Base-by-base conservation (phyloP, 2,113 vertebrate genomes). In the Albula glossodonta region DNA sequence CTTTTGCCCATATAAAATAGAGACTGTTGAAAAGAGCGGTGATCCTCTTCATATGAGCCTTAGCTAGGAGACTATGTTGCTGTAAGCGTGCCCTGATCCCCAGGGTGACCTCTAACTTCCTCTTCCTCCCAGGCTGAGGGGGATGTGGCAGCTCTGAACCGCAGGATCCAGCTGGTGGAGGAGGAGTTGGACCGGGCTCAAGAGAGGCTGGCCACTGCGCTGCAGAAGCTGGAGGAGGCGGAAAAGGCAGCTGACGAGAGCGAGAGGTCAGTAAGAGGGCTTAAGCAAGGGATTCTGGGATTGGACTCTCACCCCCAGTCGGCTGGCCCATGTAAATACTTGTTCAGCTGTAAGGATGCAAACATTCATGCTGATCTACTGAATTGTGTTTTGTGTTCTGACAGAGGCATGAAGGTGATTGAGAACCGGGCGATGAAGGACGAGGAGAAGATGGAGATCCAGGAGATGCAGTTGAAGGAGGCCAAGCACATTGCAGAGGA, bases 371-470 rank as follows among this genome's bases (percentile, higher is more conserved):
- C 56, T 13, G 57, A 22, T 53, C 9, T 19, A 11, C 53, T 31
- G 41, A 22, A 31, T 19, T 78, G 22, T 8, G 3, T n/a, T 25
- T 7, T 86, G 83, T 86, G 41, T 63, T n/a, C 49, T 83, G 50
- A 60, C 93, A 99, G 98, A 93, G 98, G 98, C 41, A 99, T 99
- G 98, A 99, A 99, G 91, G 98, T 99, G 83, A 99, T 99, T 1
- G 98, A 99, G 91, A 99, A 99, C 95, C 95, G 98, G 84, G 98
- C 98, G 5, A 97, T 97, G 96, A 99, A 99, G 93, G 98, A 99
- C 0, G 98, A 99, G 92, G 98, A 99, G 94, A 99, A 98, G 90
- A 99, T 99, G 98, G 98, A 99, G 91, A 98, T 99, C 74, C 98
- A 99, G 91, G 98, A 99, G 92, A 96, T 99, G 96, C 98, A 99